These are phyloP conservation scores for Leptodactylus fuscus DNA, from an alignment of 2,113 vertebrate species.

Conservation along the genomic window DNA sequence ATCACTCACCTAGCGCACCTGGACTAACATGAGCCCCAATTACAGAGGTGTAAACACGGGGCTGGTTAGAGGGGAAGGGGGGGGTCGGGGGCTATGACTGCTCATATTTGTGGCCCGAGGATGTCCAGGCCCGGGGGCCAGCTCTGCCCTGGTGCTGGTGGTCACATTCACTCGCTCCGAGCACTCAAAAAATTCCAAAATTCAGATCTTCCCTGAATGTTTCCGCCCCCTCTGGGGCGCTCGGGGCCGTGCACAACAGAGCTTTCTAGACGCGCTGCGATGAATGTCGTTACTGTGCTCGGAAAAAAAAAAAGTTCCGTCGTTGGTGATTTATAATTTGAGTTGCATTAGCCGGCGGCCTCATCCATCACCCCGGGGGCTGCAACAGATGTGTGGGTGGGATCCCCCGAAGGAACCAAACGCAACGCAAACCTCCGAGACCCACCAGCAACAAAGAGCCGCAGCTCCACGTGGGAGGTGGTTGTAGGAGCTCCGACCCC, in stretches of 20 bases:
- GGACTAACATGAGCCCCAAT: not conserved
- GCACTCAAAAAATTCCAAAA: not conserved
- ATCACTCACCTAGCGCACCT: constrained; percentile 8
- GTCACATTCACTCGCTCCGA: not conserved
- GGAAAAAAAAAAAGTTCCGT: not conserved
- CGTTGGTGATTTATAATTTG: not conserved
- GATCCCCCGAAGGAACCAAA: not conserved
- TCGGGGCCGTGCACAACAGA: not conserved
- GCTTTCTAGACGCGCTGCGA: not conserved
- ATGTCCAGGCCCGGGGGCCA: not conserved
- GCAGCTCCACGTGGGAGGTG: constrained; percentile 41
- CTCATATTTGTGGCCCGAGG: not conserved
- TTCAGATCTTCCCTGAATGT: not conserved
- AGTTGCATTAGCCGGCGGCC: not conserved
- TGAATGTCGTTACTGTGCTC: not conserved
- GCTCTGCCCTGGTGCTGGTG: not conserved
- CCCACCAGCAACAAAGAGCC: constrained; percentile 18
- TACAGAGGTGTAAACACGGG: not conserved
- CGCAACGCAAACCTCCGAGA: not conserved
- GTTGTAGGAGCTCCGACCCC: not conserved
- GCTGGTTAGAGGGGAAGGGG: not conserved
- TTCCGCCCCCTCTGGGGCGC: not conserved
- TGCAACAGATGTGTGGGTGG: constrained; percentile 21
- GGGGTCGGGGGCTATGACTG: not conserved
- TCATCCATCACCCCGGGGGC: not conserved